Conservation (phyloP, 2,888 invertebrate genomes). For the Xestobium rufovillosum region DNA sequence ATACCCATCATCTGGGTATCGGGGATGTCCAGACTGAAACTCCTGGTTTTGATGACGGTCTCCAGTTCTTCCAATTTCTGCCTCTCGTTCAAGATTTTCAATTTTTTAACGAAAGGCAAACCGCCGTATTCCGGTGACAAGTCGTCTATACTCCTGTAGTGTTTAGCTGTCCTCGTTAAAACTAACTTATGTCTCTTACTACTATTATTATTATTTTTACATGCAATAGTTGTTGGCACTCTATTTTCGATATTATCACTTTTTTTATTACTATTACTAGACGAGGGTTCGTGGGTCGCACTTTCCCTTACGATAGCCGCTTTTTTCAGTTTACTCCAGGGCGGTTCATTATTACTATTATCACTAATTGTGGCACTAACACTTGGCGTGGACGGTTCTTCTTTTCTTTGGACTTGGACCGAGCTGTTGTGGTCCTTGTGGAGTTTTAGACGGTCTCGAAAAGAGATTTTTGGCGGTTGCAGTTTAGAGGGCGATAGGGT, state of each 20-base stretch:
- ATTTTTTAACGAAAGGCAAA: conserved; percentile 78
- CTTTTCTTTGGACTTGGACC: not conserved
- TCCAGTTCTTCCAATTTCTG: conserved; percentile 80
- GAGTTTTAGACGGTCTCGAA: not conserved
- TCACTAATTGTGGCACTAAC: conserved; percentile 35
- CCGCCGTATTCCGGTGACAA: conserved; percentile 81
- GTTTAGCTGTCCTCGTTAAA: conserved; percentile 48
- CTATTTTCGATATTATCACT: conserved; percentile 6
- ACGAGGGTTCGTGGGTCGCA: conserved; percentile 21
- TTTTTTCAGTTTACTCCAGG: conserved; percentile 70
- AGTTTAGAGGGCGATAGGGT: no score
- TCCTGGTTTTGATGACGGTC: conserved; percentile 65
- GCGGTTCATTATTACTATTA: conserved; percentile 46
- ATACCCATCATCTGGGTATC: conserved; percentile 48
- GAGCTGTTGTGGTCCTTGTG: not conserved
- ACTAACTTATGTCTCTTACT: conserved; percentile 31
- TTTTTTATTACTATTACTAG: no score
- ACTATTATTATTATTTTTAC: conserved; percentile 5
- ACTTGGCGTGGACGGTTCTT: conserved; percentile 37
- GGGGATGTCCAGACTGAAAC: conserved; percentile 71
- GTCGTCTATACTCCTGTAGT: conserved; percentile 69
- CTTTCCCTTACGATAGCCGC: conserved; percentile 54
- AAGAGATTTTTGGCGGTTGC: no score
- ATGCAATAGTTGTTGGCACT: not conserved
- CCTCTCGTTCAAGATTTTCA: conserved; percentile 81